phyloP scores from a whole-genome alignment of 2,113 vertebrate species.

The Polypterus senegalus region DNA sequence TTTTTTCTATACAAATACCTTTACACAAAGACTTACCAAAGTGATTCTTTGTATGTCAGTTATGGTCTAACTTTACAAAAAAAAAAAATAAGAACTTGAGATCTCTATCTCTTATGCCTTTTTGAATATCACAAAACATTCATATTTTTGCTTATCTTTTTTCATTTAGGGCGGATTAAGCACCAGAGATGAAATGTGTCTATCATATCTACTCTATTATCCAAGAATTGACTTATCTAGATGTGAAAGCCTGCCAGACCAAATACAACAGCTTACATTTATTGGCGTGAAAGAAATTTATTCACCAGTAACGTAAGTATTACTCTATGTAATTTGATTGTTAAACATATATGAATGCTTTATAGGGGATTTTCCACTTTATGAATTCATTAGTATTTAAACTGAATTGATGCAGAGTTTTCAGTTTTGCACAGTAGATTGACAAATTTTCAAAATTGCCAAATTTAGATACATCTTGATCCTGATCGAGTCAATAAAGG shows the following conservation, averaged over 20 bases:
- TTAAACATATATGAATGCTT: no score
- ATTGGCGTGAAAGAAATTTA: slow-evolving; percentile 78
- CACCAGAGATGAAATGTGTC: slow-evolving; percentile 77
- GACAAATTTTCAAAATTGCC: no score
- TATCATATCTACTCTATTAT: slow-evolving; percentile 74
- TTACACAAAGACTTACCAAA: not conserved
- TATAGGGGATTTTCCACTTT: no score
- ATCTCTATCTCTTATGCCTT: not conserved
- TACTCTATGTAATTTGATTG: not conserved
- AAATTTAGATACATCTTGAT: no score
- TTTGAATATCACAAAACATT: slow-evolving; percentile 1
- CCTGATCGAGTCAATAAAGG: no score
- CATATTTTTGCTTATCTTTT: not conserved
- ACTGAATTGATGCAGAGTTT: no score
- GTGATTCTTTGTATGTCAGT: not conserved
- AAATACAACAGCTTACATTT: slow-evolving; percentile 69
- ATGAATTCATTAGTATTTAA: no score
- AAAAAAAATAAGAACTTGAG: no score
- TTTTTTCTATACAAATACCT: no score
- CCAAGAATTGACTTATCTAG: slow-evolving; percentile 71
- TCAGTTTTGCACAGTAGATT: no score
- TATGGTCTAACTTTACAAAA: no score
- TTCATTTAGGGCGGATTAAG: slow-evolving; percentile 67
- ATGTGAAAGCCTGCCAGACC: slow-evolving; percentile 76
- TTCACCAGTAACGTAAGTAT: slow-evolving; percentile 60